Base-by-base conservation (phyloP, 1,140 invertebrate genomes). In the Eriosoma lanigerum region DNA sequence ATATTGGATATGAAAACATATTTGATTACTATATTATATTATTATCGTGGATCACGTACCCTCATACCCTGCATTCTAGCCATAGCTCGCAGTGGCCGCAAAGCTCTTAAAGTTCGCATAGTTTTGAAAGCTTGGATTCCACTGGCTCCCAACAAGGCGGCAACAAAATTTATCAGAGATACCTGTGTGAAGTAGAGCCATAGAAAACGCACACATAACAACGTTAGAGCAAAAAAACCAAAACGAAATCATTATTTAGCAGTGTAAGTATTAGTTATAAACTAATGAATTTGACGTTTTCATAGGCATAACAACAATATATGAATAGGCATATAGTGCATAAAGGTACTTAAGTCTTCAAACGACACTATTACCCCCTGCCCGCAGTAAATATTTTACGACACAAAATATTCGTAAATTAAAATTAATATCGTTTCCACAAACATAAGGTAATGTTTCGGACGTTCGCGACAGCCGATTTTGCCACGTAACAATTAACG, bases 61-160 rank as follows among this genome's bases (percentile, higher is more conserved):
- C 95, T 93, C 95, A 97, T 97, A 88, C 95, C 95, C 91, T 97
- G 95, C 94, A 96, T 96, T 88, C 95, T 91, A 88, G 94, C 96
- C 93, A 97, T 94, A 86, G 95, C 95, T 89, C 94, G 92, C 87
- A 97, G 90, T 86, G 95, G 95, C 87, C 95, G 92, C 88, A 97
- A 91, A 87, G 95, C 95, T 89, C 95, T 92, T 86, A 97, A 90
- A 85, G 95, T 96, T 91, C 95, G 89, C 95, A 97, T 97, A 87
- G 95, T 96, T 93, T 96, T 96, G 92, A 97, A 96, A 87, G 95
- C 95, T 91, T 96, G 94, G 91, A 96, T 96, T 88, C 94, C 94
- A 87, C 94, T 94, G 87, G 93, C 94, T 87, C 95, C 94, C 89
- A 91, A 91, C 87, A 96, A 90, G 87, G 94, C 94, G 87, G 96